Percentiles rank a stretch among this genome's conserved stretches.
Evolutionary conservation across 2,797 vertebrate species (phyloP).

Genomic region (Helarctos malayanus): DNA sequence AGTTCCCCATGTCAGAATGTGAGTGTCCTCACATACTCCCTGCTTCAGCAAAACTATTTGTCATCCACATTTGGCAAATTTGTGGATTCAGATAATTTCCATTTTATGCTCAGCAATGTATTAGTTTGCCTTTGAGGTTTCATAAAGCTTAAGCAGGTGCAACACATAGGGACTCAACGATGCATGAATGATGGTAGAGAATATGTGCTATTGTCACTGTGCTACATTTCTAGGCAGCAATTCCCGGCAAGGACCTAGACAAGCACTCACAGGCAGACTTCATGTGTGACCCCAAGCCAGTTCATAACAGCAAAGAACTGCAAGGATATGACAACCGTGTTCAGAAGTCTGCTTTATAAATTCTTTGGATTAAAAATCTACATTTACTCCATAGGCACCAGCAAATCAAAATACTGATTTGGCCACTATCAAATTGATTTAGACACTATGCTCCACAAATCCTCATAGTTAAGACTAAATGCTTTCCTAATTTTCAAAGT

Average conservation of each 20-base stretch:
- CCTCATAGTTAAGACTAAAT: neutral
- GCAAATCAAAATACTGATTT: constrained; percentile 7
- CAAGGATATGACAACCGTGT: neutral
- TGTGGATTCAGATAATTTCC: neutral
- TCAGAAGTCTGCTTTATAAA: neutral
- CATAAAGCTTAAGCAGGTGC: neutral
- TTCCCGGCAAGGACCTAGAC: neutral
- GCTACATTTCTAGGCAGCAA: neutral
- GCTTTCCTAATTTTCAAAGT: neutral
- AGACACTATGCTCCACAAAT: neutral
- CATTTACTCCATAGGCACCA: neutral
- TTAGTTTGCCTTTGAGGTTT: neutral
- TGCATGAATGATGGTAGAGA: neutral
- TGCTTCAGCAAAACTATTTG: neutral
- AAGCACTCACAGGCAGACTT: neutral
- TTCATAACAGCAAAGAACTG: neutral
- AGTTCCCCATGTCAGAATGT: neutral
- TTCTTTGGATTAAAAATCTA: neutral
- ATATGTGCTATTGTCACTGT: neutral
- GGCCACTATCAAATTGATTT: constrained; percentile 21
- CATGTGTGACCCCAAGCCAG: neutral
- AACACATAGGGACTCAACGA: neutral
- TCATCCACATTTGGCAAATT: neutral
- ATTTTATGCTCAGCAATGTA: neutral
- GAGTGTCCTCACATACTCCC: neutral